Percentiles rank a stretch among this genome's conserved stretches.
Evolutionary conservation across 2,888 invertebrate species (phyloP).

Genomic region (Caradrina kadenii): DNA sequence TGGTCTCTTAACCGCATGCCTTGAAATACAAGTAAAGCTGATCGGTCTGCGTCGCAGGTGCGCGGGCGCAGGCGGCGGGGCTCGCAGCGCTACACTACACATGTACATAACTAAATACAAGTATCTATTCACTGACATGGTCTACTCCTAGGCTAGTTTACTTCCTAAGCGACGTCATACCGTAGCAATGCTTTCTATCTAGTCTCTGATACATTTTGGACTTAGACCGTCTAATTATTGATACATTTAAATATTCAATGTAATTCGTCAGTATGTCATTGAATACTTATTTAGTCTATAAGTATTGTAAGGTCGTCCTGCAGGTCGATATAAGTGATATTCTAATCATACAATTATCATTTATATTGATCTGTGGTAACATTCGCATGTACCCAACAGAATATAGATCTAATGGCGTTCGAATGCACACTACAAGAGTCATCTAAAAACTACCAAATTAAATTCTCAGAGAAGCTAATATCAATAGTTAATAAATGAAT

Average conservation of each 20-base stretch:
- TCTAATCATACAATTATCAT: slow-evolving; percentile 12
- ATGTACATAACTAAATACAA: slow-evolving; percentile 34
- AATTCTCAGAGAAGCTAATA: slow-evolving; percentile 30
- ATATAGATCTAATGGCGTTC: slow-evolving; percentile 53
- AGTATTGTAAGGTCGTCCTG: slow-evolving; percentile 21
- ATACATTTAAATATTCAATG: slow-evolving; percentile 28
- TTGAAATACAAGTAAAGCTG: no score
- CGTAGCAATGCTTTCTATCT: slow-evolving; percentile 45
- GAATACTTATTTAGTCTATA: slow-evolving; percentile 64
- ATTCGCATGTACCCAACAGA: slow-evolving; percentile 44
- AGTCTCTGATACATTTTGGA: slow-evolving; percentile 47
- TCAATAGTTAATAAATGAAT: not conserved
- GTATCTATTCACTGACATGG: slow-evolving; percentile 54
- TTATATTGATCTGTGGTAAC: slow-evolving; percentile 28
- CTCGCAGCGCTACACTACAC: slow-evolving; percentile 1
- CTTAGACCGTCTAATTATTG: slow-evolving; percentile 25
- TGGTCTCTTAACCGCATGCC: no score
- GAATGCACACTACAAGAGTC: slow-evolving; percentile 35
- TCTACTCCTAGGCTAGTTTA: slow-evolving; percentile 15
- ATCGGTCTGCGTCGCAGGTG: no score
- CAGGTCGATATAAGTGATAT: slow-evolving; percentile 23
- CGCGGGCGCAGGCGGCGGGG: no score
- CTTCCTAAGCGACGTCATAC: slow-evolving; percentile 14
- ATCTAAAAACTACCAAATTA: slow-evolving; percentile 36
- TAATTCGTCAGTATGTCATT: slow-evolving; percentile 47